These are phyloP conservation scores for Congeria kusceri DNA, from an alignment of 2,888 invertebrate species.

Conservation along the genomic window DNA sequence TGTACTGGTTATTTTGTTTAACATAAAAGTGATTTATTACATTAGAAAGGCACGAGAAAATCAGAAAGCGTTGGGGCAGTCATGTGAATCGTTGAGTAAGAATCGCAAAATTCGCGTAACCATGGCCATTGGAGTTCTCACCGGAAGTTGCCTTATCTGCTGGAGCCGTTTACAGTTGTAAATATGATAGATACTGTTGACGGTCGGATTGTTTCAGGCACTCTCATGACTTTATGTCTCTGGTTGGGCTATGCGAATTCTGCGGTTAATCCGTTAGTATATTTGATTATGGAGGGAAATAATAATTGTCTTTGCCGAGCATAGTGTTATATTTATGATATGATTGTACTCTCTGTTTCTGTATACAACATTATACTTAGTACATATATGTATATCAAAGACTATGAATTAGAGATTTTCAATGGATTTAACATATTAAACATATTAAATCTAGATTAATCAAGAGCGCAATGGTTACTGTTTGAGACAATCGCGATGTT, in stretches of 20 bases:
- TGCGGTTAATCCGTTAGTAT: conserved; percentile 32
- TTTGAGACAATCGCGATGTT: too few species aligned
- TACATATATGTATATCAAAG: too few species aligned
- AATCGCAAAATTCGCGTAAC: conserved; percentile 34
- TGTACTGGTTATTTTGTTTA: conserved; percentile 23
- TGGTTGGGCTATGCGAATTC: conserved; percentile 54
- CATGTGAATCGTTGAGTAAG: neutral
- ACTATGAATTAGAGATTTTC: too few species aligned
- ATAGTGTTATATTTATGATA: too few species aligned
- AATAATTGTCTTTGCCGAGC: too few species aligned
- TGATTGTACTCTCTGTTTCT: too few species aligned
- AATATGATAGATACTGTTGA: conserved; percentile 21
- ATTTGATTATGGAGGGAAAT: conserved; percentile 14
- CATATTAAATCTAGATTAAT: too few species aligned
- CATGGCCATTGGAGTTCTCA: conserved; percentile 27
- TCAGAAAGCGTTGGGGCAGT: neutral
- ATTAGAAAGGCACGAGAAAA: neutral
- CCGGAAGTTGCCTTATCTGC: conserved; percentile 36
- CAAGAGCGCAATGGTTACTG: too few species aligned
- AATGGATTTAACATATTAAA: too few species aligned
- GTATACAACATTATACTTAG: too few species aligned
- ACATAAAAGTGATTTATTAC: conserved; percentile 17
- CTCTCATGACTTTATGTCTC: neutral
- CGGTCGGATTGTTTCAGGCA: conserved; percentile 13
- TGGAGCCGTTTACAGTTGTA: conserved; percentile 46